Conservation (phyloP, 2,797 vertebrate genomes). For the Molossus alvarezi region DNA sequence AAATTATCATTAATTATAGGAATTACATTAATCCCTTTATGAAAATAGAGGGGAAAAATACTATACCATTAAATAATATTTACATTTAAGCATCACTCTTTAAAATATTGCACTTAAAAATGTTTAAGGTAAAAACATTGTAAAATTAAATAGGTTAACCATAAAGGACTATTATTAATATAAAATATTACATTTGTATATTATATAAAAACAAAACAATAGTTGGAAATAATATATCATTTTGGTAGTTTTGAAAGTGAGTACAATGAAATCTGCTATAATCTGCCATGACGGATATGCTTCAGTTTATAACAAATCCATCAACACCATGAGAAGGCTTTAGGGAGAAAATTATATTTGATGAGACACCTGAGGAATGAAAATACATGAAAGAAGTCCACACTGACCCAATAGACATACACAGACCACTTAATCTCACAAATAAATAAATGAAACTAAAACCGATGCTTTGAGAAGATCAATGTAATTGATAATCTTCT, state of each 20-base stretch:
- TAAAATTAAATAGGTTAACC: background rate
- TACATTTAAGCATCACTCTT: background rate
- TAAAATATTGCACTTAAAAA: background rate
- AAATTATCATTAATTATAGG: background rate
- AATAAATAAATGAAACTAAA: background rate
- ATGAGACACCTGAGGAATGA: background rate
- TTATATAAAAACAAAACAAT: background rate
- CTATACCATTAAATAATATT: background rate
- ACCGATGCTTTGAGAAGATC: background rate
- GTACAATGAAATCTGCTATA: background rate
- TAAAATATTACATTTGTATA: background rate
- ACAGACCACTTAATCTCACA: background rate
- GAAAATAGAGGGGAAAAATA: background rate
- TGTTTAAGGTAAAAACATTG: background rate
- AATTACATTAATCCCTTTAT: background rate
- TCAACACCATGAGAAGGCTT: background rate
- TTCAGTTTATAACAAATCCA: background rate
- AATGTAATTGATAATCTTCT: background rate
- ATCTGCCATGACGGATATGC: background rate
- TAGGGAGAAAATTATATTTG: background rate
- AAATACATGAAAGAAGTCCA: background rate
- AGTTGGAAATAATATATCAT: background rate
- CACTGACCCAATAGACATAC: rapidly evolving
- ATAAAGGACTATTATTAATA: background rate
- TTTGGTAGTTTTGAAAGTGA: background rate